Percentiles rank a stretch among this genome's conserved stretches.
phyloP scores from a whole-genome alignment of 2,888 invertebrate species.

The Arrhopalites spinosus region DNA sequence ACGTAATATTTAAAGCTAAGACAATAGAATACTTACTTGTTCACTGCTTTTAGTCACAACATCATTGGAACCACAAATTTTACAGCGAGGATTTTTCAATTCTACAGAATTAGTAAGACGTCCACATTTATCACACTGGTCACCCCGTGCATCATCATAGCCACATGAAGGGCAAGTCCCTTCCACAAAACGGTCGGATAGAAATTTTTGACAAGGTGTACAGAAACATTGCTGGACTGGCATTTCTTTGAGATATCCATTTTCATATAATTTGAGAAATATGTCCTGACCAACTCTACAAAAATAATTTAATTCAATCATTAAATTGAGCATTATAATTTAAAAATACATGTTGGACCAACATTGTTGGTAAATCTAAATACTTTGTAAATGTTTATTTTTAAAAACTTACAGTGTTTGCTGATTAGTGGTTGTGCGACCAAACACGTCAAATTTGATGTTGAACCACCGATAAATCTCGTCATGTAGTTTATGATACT shows the following conservation, averaged over 20 bases:
- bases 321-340: slow-evolving; percentile 93
- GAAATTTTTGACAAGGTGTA: slow-evolving; percentile 73
- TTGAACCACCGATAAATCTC: slow-evolving; percentile 97
- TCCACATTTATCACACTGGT: slow-evolving; percentile 98
- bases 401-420: slow-evolving; percentile 79
- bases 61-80: slow-evolving; percentile 69
- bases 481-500: slow-evolving; percentile 90
- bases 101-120: slow-evolving; percentile 93
- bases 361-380: no score
- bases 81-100: slow-evolving; percentile 82
- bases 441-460: slow-evolving; percentile 95
- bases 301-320: slow-evolving; percentile 80
- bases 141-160: slow-evolving; percentile 93
- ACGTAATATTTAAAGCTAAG: no score
- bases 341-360: no score
- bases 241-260: slow-evolving; percentile 81
- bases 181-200: slow-evolving; percentile 81
- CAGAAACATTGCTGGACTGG: slow-evolving; percentile 91
- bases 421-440: slow-evolving; percentile 88
- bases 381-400: not conserved
- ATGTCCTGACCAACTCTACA: slow-evolving; percentile 86
- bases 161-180: slow-evolving; percentile 93
- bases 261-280: slow-evolving; percentile 79
- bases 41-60: slow-evolving; percentile 55
- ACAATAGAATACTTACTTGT: slow-evolving; percentile 38